Conservation (phyloP, 2,888 invertebrate genomes). For the Liposcelis brunnea region DNA sequence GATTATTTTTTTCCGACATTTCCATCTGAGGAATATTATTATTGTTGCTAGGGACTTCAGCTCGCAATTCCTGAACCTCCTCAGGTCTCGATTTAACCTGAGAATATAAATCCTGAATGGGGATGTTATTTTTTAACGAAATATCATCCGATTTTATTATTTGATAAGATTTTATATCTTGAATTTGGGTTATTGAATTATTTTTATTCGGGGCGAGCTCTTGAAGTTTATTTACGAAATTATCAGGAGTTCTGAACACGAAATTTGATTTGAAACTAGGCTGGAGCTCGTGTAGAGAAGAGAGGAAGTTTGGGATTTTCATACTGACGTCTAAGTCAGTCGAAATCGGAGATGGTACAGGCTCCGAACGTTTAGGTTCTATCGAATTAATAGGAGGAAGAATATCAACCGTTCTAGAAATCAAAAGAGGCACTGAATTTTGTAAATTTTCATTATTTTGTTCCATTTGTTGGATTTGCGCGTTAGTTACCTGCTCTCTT, state of each 20-base stretch:
- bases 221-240: not conserved
- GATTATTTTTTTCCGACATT: not conserved
- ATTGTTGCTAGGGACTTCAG: not conserved
- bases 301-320: not conserved
- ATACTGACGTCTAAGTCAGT: not conserved
- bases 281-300: not conserved
- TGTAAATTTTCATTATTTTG: too few species aligned
- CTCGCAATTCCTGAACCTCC: not conserved
- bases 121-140: too few species aligned
- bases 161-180: too few species aligned
- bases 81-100: too few species aligned
- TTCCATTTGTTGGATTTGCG: not conserved
- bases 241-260: not conserved
- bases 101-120: too few species aligned
- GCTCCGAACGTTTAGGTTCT: too few species aligned
- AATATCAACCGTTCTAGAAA: too few species aligned
- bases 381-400: too few species aligned
- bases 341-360: not conserved
- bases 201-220: not conserved
- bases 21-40: not conserved
- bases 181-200: not conserved
- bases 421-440: too few species aligned
- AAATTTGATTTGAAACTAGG: not conserved
- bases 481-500: constrained; percentile 13
- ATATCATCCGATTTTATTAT: too few species aligned